Percentiles rank a stretch among this genome's conserved stretches.
Conservation (phyloP, 2,797 vertebrate genomes). For the Chanos chanos region DNA sequence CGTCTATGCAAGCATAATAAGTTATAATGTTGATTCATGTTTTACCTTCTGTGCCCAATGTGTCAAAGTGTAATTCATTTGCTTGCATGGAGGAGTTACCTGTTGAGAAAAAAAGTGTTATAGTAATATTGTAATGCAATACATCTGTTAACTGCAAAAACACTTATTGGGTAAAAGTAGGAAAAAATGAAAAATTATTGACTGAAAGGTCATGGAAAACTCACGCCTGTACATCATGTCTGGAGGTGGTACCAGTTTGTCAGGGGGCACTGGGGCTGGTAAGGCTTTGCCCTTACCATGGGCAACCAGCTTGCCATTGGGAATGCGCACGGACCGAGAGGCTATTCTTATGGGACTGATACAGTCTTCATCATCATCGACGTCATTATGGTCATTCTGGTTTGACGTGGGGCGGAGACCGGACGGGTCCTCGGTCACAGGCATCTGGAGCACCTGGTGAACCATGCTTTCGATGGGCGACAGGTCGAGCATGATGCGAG, state of each 20-base stretch:
- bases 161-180: not conserved
- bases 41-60: constrained; percentile 62
- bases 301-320: constrained; percentile 29
- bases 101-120: constrained; percentile 15
- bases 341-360: constrained; percentile 11
- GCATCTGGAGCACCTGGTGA: constrained; percentile 72
- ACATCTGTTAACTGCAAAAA: not conserved
- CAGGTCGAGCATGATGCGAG: constrained; percentile 50
- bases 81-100: constrained; percentile 59
- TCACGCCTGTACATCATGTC: constrained; percentile 33
- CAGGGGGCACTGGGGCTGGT: constrained; percentile 11
- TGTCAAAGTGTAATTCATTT: constrained; percentile 58
- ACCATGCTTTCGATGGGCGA: constrained; percentile 73
- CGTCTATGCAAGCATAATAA: not conserved
- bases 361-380: constrained; percentile 41
- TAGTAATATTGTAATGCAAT: not conserved
- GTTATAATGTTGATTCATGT: not conserved
- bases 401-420: too few species aligned
- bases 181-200: too few species aligned
- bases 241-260: constrained; percentile 10
- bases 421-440: constrained; percentile 49
- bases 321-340: not conserved
- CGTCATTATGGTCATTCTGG: constrained; percentile 10
- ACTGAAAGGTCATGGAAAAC: too few species aligned
- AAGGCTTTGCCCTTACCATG: constrained; percentile 14